Conservation (phyloP, 2,888 invertebrate species). For the Plebejus melissa region DNA sequence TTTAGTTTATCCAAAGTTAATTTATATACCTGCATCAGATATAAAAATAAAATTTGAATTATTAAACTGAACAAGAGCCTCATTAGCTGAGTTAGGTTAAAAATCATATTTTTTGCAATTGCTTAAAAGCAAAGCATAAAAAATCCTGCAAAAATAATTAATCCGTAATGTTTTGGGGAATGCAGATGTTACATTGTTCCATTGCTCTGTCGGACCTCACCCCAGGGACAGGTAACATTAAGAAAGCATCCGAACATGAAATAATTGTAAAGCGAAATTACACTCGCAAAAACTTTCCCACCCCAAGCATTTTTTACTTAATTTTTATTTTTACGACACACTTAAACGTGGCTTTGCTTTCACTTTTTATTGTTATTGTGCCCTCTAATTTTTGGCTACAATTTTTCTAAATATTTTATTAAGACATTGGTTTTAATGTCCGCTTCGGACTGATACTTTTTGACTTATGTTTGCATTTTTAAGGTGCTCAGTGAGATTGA, state of each 20-base stretch:
- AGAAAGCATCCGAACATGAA: constrained; percentile 57
- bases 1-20: not conserved
- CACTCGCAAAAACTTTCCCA: constrained; percentile 67
- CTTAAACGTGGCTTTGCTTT: constrained; percentile 78
- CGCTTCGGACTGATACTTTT: constrained; percentile 26
- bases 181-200: constrained; percentile 36
- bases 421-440: constrained; percentile 69
- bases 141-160: constrained; percentile 29
- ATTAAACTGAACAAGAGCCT: not conserved
- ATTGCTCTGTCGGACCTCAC: constrained; percentile 40
- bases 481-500: constrained; percentile 29
- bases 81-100: not conserved
- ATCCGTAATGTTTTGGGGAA: constrained; percentile 32
- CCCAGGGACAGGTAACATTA: constrained; percentile 63
- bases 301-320: constrained; percentile 75
- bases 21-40: not conserved
- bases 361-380: constrained; percentile 76
- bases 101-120: not conserved
- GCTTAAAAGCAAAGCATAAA: constrained; percentile 28
- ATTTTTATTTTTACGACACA: constrained; percentile 78
- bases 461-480: constrained; percentile 5
- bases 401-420: constrained; percentile 68
- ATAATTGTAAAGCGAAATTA: constrained; percentile 70
- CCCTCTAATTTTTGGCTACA: constrained; percentile 76
- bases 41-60: not conserved